A percentile compares a stretch with the other conserved stretches of the same genome.
Evolutionary conservation across 1,140 invertebrate species (phyloP).

Genomic region (Zaprionus inermis): DNA sequence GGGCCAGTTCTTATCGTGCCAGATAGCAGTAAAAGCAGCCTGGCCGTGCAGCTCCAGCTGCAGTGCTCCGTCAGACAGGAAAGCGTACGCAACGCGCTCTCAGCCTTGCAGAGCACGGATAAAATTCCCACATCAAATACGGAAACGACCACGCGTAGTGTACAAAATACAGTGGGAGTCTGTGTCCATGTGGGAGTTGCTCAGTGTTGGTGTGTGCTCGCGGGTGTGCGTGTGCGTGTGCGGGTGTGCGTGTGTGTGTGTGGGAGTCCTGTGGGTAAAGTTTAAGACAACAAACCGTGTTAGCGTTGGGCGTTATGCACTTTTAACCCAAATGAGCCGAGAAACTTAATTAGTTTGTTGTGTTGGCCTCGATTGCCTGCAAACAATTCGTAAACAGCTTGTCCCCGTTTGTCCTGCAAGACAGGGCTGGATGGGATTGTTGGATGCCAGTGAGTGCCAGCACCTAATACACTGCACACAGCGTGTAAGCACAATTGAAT

Average conservation of each 20-base stretch:
- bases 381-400: constrained; percentile 38
- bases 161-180: constrained; percentile 30
- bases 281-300: constrained; percentile 22
- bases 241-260: constrained; percentile 20
- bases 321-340: constrained; percentile 34
- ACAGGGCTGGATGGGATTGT: constrained; percentile 9
- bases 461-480: constrained; percentile 15
- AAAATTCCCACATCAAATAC: constrained; percentile 38
- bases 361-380: constrained; percentile 30
- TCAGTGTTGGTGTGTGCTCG: constrained; percentile 13
- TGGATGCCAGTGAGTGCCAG: constrained; percentile 16
- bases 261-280: constrained; percentile 32
- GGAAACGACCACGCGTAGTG: constrained; percentile 75
- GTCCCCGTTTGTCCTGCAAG: constrained; percentile 15
- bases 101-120: constrained; percentile 31
- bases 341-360: constrained; percentile 41
- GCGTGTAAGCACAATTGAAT: constrained; percentile 74
- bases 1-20: constrained; percentile 46
- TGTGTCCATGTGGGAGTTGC: constrained; percentile 28
- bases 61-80: constrained; percentile 75
- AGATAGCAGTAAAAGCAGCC: constrained; percentile 66
- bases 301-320: constrained; percentile 12
- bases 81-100: constrained; percentile 67
- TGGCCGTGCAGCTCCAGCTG: constrained; percentile 58
- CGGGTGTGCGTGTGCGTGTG: constrained; percentile 15